These are phyloP conservation scores for Malacoraja senta DNA, from an alignment of 2,797 vertebrate species.

Conservation along the genomic window DNA sequence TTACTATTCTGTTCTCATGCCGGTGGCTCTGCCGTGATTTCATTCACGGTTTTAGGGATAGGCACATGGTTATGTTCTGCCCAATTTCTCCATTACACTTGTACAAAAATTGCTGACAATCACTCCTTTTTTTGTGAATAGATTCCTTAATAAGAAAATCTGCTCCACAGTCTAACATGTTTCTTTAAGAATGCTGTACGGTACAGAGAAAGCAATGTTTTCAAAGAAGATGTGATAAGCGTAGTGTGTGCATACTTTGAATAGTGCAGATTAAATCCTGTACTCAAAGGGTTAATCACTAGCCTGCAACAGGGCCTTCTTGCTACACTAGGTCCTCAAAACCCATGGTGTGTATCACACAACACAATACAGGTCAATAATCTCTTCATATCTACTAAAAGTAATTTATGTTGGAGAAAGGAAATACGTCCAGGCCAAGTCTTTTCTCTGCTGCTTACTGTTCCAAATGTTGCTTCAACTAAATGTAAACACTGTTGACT, in stretches of 20 bases:
- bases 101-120: too few relatives aligned
- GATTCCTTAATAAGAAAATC: not conserved
- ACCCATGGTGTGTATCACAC: not conserved
- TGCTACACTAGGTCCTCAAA: not conserved
- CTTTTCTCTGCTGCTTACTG: slow-evolving; percentile 17
- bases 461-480: slow-evolving; percentile 22
- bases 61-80: not conserved
- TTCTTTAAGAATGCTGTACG: not conserved
- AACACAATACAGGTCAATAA: slow-evolving; percentile 22
- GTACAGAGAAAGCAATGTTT: not conserved
- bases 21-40: not conserved
- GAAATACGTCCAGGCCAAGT: slow-evolving; percentile 3
- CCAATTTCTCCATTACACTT: not conserved
- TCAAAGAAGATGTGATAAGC: not conserved
- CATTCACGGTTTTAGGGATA: not conserved
- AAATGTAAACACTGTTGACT: slow-evolving; percentile 36
- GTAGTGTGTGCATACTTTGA: not conserved
- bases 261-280: not conserved
- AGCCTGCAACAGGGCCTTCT: not conserved
- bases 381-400: slow-evolving; percentile 36
- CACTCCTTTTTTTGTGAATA: not conserved
- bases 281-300: not conserved
- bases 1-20: not conserved
- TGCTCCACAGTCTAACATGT: not conserved
- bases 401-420: slow-evolving; percentile 34